Percentiles rank a stretch among this genome's conserved stretches.
These are phyloP conservation scores for Tyria jacobaeae DNA, from an alignment of 2,888 invertebrate genomes.

Conservation along the genomic window DNA sequence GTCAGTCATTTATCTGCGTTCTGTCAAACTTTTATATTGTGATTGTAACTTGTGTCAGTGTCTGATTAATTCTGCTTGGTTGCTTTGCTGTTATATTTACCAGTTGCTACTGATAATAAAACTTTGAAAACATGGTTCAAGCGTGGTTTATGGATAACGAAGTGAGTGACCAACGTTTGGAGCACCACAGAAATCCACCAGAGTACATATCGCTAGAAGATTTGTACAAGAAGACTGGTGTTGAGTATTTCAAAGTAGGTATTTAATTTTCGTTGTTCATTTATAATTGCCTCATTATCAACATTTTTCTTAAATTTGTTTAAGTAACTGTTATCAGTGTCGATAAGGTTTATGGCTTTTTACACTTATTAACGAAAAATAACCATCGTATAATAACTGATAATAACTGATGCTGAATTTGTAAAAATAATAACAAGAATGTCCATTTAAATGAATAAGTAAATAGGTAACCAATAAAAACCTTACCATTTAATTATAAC, in stretches of 20 bases:
- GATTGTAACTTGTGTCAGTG: too few species aligned
- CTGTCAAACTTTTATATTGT: too few species aligned
- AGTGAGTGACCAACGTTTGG: constrained; percentile 90
- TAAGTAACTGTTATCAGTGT: constrained; percentile 23
- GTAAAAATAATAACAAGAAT: too few species aligned
- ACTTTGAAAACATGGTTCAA: constrained; percentile 91
- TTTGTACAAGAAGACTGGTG: constrained; percentile 91
- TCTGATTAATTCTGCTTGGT: too few species aligned
- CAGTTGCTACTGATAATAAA: neutral
- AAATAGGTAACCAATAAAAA: neutral
- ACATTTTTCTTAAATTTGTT: constrained; percentile 17
- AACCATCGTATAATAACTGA: neutral
- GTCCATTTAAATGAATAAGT: too few species aligned
- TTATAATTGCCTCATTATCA: constrained; percentile 26
- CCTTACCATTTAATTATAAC: neutral
- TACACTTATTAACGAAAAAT: neutral
- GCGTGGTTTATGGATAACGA: constrained; percentile 94
- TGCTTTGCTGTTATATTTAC: neutral
- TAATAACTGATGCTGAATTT: neutral
- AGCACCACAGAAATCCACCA: constrained; percentile 93
- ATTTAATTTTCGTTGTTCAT: constrained; percentile 3
- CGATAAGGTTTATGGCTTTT: neutral
- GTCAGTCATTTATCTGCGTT: too few species aligned
- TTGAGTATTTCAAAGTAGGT: constrained; percentile 94
- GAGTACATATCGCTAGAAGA: constrained; percentile 89